Percentiles rank a stretch among this genome's conserved stretches.
phyloP scores from a whole-genome alignment of 2,797 vertebrate species.

The Molossus molossus region DNA sequence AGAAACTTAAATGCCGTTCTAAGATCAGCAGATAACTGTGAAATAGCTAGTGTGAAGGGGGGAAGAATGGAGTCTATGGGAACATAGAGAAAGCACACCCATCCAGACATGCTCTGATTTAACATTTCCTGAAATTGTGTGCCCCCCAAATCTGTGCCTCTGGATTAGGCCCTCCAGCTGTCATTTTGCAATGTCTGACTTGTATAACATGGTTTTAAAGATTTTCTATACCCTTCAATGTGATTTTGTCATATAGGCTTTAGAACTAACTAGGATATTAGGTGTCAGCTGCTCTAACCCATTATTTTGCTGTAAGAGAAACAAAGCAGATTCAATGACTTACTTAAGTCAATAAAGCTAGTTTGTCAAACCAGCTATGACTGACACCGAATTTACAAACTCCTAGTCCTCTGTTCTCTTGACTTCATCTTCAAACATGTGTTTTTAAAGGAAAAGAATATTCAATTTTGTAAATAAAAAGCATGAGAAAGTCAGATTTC shows the following conservation, averaged over 20 bases:
- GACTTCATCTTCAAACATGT: slow-evolving; percentile 20
- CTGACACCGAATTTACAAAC: not conserved
- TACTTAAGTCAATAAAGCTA: not conserved
- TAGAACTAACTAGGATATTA: not conserved
- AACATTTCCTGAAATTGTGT: not conserved
- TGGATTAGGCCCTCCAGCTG: not conserved
- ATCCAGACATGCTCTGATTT: not conserved
- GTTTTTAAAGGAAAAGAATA: not conserved
- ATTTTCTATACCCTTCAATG: slow-evolving; percentile 12
- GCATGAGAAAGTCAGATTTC: not conserved
- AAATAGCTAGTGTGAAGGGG: not conserved
- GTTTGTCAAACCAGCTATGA: not conserved
- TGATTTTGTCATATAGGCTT: slow-evolving; percentile 24
- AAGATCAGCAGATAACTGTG: not conserved
- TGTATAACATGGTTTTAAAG: slow-evolving; percentile 20
- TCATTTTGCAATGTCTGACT: slow-evolving; percentile 14
- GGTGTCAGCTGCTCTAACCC: not conserved
- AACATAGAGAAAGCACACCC: not conserved
- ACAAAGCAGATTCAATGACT: slow-evolving; percentile 4
- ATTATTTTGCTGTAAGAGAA: slow-evolving; percentile 6
- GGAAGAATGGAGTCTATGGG: not conserved
- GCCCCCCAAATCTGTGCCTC: not conserved
- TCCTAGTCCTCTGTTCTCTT: slow-evolving; percentile 1
- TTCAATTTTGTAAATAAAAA: slow-evolving; percentile 36
- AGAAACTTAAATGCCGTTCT: not conserved